These are phyloP conservation scores for Muscicapa comitata DNA, from an alignment of 2,797 vertebrate genomes.

Conservation along the genomic window DNA sequence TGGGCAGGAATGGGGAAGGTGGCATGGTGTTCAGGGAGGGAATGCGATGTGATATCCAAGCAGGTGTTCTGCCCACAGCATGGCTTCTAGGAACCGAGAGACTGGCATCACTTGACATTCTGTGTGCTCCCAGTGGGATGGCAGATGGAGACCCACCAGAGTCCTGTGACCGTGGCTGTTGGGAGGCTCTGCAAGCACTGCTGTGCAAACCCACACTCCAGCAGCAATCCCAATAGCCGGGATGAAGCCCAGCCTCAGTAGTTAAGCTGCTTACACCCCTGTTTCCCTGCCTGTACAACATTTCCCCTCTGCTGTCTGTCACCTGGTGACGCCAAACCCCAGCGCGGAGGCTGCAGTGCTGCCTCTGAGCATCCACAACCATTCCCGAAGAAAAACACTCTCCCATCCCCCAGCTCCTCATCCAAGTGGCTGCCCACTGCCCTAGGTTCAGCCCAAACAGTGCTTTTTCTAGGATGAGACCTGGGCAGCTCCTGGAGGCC, in stretches of 20 bases:
- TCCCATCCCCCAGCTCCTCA: neutral
- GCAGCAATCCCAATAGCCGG: neutral
- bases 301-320: neutral
- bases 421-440: accelerated
- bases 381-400: neutral
- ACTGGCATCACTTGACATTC: neutral
- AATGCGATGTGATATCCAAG: neutral
- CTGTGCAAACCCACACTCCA: accelerated
- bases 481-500: neutral
- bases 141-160: neutral
- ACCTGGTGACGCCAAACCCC: neutral
- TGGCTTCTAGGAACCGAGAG: neutral
- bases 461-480: neutral
- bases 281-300: neutral
- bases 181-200: neutral
- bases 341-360: accelerated
- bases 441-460: neutral
- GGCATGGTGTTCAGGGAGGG: neutral
- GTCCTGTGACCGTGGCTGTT: accelerated
- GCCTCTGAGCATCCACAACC: neutral
- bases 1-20: neutral
- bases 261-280: neutral
- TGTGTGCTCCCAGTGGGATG: neutral
- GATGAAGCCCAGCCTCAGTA: neutral
- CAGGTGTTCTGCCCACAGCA: neutral